Evolutionary conservation across 2,888 invertebrate genomes (phyloP), one percentile per base, ranked within the genome.

Genomic region (Seira sanloemensis): DNA sequence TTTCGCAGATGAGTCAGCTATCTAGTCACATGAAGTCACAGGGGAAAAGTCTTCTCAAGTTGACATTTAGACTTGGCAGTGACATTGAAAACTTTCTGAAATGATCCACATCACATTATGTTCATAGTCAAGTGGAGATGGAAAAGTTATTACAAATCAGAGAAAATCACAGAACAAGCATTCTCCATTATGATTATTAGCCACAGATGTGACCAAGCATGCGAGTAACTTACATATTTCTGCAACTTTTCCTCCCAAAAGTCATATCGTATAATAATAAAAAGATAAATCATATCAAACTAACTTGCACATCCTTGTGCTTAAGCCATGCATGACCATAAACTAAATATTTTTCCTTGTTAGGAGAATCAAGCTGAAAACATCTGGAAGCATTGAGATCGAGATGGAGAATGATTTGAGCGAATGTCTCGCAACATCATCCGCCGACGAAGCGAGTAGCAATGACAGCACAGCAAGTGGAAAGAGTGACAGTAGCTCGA

Each of bases 321-420:
- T 66, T 66, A 12, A 12, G 19, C 12, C 9, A 21, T 50, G 9
- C 12, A 66, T 66, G 1, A 66, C 7, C 12, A 58, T 62, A 18
- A 23, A 23, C 16, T 7, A 72, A 54, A 12, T 19, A 21, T 23
- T 75, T 50, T 50, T 50, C 50, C 50, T 18, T 83, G 88, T 9
- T 84, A 91, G 92, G 66, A 84, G 88, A 67, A 90, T 92, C 81
- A 90, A 91, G 46, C 89, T 92, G 80, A 90, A 91, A 84, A 90
- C 91, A 37, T 91, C 91, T 83, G 91, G 91, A 26, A 91, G 89
- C 71, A 90, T 91, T 71, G 90, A 91, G 78, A 90, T 91, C 65
- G 88, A 89, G 69, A 89, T 88, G 76, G 91, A 90, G 78, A 90
- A 89, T 62, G 80, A 65, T n/a, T 23, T 80, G 25, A 69, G 46